Conservation (phyloP, 2,797 vertebrate species). For the Aldrovandia affinis region DNA sequence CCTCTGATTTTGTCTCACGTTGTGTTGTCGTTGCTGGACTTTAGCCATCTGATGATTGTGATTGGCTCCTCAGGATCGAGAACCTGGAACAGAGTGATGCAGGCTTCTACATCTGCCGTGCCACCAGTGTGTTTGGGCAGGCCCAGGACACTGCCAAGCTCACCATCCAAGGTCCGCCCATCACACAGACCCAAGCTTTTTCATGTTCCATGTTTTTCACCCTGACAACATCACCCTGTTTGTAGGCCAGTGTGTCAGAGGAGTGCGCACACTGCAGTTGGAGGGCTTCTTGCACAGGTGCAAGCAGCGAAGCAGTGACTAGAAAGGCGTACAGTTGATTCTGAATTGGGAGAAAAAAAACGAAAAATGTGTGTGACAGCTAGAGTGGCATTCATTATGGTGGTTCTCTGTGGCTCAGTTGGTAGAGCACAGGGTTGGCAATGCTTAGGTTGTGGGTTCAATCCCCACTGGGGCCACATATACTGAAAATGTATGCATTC, state of each 20-base stretch:
- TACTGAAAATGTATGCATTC: no score
- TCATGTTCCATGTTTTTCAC: neutral
- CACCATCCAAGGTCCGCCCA: constrained; percentile 83
- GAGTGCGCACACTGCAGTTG: neutral
- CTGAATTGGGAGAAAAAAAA: neutral
- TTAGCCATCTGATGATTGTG: neutral
- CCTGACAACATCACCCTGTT: neutral
- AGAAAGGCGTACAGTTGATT: neutral
- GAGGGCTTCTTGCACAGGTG: neutral
- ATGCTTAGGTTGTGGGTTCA: no score
- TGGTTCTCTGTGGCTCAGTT: no score
- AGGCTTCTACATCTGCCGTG: constrained; percentile 91
- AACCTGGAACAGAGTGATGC: constrained; percentile 86
- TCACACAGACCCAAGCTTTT: neutral
- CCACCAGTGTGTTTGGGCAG: constrained; percentile 75
- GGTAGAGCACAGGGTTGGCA: no score
- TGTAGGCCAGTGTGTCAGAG: neutral
- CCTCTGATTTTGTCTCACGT: neutral
- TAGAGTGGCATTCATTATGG: neutral
- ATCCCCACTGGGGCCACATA: no score
- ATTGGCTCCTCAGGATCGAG: constrained; percentile 77
- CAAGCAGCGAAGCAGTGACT: neutral
- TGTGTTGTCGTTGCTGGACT: neutral
- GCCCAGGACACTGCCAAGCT: constrained; percentile 86
- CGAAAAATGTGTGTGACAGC: neutral